A percentile compares a stretch with the other conserved stretches of the same genome.
These are phyloP conservation scores for Coptodon bakossiorum DNA, from an alignment of 2,113 vertebrate genomes.

Conservation along the genomic window DNA sequence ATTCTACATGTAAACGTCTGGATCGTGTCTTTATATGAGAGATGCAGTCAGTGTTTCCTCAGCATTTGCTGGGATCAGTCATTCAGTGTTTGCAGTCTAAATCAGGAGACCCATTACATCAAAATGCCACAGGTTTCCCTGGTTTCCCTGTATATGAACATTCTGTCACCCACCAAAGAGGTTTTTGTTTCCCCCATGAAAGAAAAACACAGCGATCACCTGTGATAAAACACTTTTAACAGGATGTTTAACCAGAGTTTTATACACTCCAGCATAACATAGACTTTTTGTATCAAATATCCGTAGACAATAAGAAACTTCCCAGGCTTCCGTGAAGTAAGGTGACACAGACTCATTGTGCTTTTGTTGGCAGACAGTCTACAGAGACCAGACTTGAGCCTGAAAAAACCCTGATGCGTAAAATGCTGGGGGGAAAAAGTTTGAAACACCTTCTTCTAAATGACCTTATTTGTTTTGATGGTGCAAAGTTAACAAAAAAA, in stretches of 20 bases:
- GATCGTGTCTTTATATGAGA: neutral
- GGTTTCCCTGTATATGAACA: neutral
- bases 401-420: rapidly evolving
- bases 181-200: neutral
- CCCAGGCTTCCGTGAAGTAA: neutral
- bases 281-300: neutral
- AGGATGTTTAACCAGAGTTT: neutral
- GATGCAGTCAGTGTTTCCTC: neutral
- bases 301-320: rapidly evolving
- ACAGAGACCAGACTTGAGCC: rapidly evolving
- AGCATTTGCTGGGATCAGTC: neutral
- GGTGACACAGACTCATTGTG: neutral
- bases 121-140: neutral
- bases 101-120: neutral
- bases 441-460: neutral
- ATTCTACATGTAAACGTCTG: neutral
- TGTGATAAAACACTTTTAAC: neutral
- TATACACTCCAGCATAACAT: neutral
- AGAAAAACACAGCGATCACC: neutral
- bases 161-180: neutral
- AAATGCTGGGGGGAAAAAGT: rapidly evolving
- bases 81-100: neutral
- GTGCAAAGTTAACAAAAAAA: neutral
- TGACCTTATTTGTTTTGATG: neutral
- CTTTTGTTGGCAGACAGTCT: neutral